phyloP scores from a whole-genome alignment of 2,113 vertebrate genomes.

The Mungos mungo region DNA sequence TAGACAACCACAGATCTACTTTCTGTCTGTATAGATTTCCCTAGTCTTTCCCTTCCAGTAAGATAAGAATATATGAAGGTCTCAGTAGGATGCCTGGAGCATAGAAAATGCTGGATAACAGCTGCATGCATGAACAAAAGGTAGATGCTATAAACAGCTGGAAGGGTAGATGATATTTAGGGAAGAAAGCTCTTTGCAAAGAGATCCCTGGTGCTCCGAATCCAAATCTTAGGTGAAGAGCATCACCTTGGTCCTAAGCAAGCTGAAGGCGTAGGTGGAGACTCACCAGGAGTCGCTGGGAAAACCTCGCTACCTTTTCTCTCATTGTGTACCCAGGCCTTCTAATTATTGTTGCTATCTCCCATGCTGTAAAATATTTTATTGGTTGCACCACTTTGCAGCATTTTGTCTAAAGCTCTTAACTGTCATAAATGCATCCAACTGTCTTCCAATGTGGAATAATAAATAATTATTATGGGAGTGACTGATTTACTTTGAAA shows the following conservation, averaged over 20 bases:
- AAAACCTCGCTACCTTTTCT: conserved; percentile 53
- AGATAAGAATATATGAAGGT: not conserved
- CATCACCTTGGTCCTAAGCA: not conserved
- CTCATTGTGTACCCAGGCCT: conserved; percentile 65
- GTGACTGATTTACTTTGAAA: conserved; percentile 85
- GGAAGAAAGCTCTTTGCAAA: not conserved
- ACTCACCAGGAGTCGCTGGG: not conserved
- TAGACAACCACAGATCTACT: no score
- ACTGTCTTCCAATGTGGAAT: conserved; percentile 81
- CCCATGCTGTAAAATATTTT: conserved; percentile 76
- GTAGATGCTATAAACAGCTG: not conserved
- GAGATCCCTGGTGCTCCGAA: conserved; percentile 63
- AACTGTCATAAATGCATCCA: conserved; percentile 84
- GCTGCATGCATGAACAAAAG: not conserved
- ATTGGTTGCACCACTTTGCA: conserved; percentile 71
- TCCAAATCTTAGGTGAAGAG: not conserved
- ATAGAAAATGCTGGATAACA: not conserved
- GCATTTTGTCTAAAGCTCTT: conserved; percentile 75
- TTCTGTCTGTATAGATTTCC: no score
- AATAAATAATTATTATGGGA: conserved; percentile 88
- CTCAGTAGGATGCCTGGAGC: not conserved
- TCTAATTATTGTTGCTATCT: conserved; percentile 76
- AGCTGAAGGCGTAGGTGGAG: conserved; percentile 5
- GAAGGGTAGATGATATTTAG: not conserved
- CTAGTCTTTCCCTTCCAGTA: not conserved